Evolutionary conservation across 92 coral and sea anemone genomes (phyloP).

Genomic region (Nematostella vectensis): DNA sequence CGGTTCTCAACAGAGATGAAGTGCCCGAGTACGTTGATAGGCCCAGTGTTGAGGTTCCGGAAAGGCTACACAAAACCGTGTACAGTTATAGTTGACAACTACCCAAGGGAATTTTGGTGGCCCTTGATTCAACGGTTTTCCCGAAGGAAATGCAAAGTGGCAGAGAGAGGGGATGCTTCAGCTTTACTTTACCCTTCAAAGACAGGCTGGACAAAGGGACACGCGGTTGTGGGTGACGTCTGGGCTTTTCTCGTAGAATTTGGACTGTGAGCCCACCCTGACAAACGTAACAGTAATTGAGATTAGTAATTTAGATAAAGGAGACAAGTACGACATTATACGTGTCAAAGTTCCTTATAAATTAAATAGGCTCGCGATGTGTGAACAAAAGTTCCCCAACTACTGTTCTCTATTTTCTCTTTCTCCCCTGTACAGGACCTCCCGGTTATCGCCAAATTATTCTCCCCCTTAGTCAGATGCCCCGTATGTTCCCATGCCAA

Average conservation of each 20-base stretch:
- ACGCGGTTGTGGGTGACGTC: slow-evolving; percentile 28
- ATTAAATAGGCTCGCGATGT: too few relatives aligned
- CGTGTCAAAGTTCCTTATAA: too few relatives aligned
- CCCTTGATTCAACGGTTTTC: slow-evolving; percentile 30
- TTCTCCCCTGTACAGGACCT: slow-evolving; percentile 29
- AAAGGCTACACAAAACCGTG: slow-evolving; percentile 10
- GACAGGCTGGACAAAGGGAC: slow-evolving; percentile 24
- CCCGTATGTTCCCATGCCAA: slow-evolving; percentile 47
- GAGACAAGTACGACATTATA: too few relatives aligned
- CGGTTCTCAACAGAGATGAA: neutral
- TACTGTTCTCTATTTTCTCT: neutral
- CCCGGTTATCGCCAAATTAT: slow-evolving; percentile 13
- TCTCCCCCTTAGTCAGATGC: slow-evolving; percentile 25
- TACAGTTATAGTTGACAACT: slow-evolving; percentile 26
- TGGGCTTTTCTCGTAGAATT: slow-evolving; percentile 34
- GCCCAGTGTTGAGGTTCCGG: slow-evolving; percentile 38
- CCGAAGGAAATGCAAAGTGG: slow-evolving; percentile 10
- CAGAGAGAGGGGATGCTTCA: slow-evolving; percentile 11
- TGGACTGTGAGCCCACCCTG: neutral
- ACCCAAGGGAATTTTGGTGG: slow-evolving; percentile 55
- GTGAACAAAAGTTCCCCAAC: too few relatives aligned
- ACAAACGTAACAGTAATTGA: neutral
- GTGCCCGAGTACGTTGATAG: slow-evolving; percentile 29
- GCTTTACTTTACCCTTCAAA: slow-evolving; percentile 34
- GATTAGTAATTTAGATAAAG: slow-evolving; percentile 26